phyloP scores from a whole-genome alignment of 2,888 invertebrate species.

The Proisotoma minuta region DNA sequence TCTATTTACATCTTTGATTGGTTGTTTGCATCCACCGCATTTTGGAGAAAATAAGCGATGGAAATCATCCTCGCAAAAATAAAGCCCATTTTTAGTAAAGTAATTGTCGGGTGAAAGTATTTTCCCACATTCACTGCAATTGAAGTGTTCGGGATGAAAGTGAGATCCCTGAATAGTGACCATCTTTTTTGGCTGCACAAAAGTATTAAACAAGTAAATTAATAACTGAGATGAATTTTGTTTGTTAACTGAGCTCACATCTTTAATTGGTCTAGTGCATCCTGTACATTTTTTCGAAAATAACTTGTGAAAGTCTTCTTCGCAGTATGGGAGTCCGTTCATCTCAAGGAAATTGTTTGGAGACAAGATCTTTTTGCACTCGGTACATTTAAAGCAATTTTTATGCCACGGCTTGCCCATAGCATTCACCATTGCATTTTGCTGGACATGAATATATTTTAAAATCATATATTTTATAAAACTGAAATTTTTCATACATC shows the following conservation, averaged over 20 bases:
- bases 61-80: slow-evolving; percentile 33
- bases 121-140: slow-evolving; percentile 34
- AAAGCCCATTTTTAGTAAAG: slow-evolving; percentile 32
- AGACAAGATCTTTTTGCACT: slow-evolving; percentile 37
- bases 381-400: slow-evolving; percentile 43
- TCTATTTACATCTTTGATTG: slow-evolving; percentile 19
- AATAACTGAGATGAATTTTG: not conserved
- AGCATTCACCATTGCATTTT: no score
- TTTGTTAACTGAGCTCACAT: slow-evolving; percentile 27
- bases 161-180: slow-evolving; percentile 27
- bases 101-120: slow-evolving; percentile 32
- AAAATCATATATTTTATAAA: no score
- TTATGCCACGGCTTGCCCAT: slow-evolving; percentile 38
- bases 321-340: slow-evolving; percentile 42
- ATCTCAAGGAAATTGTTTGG: slow-evolving; percentile 43
- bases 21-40: slow-evolving; percentile 28
- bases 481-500: no score
- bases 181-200: slow-evolving; percentile 18
- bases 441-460: no score
- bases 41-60: slow-evolving; percentile 30
- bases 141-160: slow-evolving; percentile 32
- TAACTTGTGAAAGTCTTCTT: slow-evolving; percentile 40
- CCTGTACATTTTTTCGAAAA: slow-evolving; percentile 40
- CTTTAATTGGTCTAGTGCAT: slow-evolving; percentile 39
- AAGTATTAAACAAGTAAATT: not conserved